These are phyloP conservation scores for Nomada lathburiana DNA, from an alignment of 2,888 invertebrate genomes.

Conservation along the genomic window DNA sequence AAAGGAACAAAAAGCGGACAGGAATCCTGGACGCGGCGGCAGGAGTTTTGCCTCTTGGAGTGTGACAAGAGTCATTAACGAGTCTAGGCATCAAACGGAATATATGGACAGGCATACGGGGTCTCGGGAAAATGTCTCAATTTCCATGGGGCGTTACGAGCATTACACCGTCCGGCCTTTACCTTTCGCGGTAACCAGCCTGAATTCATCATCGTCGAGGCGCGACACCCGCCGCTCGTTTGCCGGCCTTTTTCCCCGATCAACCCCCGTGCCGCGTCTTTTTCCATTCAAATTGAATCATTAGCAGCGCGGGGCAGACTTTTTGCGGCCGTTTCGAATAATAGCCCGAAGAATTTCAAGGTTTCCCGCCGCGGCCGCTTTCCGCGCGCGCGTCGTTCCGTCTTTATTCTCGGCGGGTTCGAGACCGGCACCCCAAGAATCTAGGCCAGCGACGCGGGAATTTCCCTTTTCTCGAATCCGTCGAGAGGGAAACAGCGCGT, in stretches of 20 bases:
- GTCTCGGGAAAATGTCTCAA: constrained; percentile 50
- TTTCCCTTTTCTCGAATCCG: constrained; percentile 51
- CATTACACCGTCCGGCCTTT: constrained; percentile 7
- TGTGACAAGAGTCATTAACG: not conserved
- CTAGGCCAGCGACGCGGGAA: constrained; percentile 58
- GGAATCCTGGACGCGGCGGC: too few relatives aligned
- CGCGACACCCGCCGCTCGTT: constrained; percentile 27
- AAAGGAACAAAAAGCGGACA: too few relatives aligned
- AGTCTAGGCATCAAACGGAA: not conserved
- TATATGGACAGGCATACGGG: not conserved
- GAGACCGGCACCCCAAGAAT: constrained; percentile 51
- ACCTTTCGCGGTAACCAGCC: constrained; percentile 46
- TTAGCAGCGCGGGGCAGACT: constrained; percentile 18
- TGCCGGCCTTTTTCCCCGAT: constrained; percentile 23
- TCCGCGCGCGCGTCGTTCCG: constrained; percentile 13
- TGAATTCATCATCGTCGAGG: constrained; percentile 55
- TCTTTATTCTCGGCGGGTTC: constrained; percentile 56
- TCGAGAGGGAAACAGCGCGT: not conserved
- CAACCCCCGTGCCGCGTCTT: not conserved
- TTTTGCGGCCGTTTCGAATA: constrained; percentile 37
- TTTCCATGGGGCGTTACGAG: constrained; percentile 20
- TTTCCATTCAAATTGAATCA: constrained; percentile 39
- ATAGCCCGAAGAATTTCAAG: constrained; percentile 45
- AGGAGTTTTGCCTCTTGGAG: not conserved
- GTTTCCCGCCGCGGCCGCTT: constrained; percentile 42